Evolutionary conservation across 1,140 invertebrate genomes (phyloP).

Genomic region (Camponotus floridanus): DNA sequence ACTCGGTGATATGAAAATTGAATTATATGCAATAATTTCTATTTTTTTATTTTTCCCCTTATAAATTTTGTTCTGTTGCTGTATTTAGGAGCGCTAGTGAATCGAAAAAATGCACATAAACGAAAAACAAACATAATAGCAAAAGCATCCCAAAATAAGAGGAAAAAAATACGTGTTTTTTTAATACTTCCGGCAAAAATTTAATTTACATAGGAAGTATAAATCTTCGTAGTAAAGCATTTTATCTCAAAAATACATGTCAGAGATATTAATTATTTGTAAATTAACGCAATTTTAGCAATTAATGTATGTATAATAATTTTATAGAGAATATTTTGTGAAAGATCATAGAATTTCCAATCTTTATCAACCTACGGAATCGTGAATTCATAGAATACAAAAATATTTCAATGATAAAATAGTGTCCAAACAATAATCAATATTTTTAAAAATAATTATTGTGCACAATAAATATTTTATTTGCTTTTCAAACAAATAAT

Average conservation of each 20-base stretch:
- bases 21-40: slow-evolving; percentile 12
- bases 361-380: neutral
- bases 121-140: slow-evolving; percentile 1
- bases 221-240: neutral
- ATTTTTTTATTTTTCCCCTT: slow-evolving; percentile 9
- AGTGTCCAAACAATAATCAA: too few relatives aligned
- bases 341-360: neutral
- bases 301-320: neutral
- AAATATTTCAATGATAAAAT: too few relatives aligned
- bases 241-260: neutral
- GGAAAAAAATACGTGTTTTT: neutral
- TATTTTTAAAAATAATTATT: too few relatives aligned
- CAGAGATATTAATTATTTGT: neutral
- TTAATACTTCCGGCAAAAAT: neutral
- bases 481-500: too few relatives aligned
- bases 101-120: neutral
- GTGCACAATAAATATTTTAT: too few relatives aligned
- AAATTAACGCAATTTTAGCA: neutral
- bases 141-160: neutral
- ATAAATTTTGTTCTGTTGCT: slow-evolving; percentile 29
- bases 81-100: neutral
- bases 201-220: neutral
- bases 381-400: too few relatives aligned
- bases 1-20: slow-evolving; percentile 10
- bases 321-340: neutral